Base-by-base conservation (phyloP, 1,140 invertebrate genomes). In the Drosophila malerkotliana region DNA sequence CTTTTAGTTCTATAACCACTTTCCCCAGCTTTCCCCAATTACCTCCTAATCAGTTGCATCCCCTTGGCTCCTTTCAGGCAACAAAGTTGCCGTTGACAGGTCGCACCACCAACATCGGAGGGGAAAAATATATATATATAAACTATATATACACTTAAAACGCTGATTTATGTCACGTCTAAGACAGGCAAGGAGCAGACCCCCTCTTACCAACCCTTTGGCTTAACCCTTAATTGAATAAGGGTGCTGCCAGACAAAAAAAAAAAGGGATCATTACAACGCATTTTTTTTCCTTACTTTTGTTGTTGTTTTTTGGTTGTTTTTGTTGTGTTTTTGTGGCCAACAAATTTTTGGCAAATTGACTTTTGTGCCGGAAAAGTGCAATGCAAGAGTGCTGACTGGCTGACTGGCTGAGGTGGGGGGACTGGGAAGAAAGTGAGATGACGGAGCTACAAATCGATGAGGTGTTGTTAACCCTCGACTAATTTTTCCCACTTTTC, bases 81-180 rank as follows among this genome's bases (percentile, higher is more conserved):
- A 74, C 81, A 77, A 85, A 85, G 73, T 87, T 85, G 78, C 78
- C 56, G 69, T 78, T 87, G 82, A 87, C 71, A 87, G 82, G 73
- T 87, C 78, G 60, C 39, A 77, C 72, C 39, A 77, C 72, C 61
- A 15, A 44, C 48, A 48, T 48, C 61, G 32, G 26, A 9, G 18
- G 34, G 39, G 45, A 66, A n/a, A 18, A 9, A 18, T 2, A 3
- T 18, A 18, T 18, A 18, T 18, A 45, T 18, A 18, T 18, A 45
- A 21, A 21, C 2, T 15, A 45, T 45, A 41, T 41, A 41, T 41
- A 76, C 75, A 87, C 82, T 82, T 87, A 88, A 87, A 79, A 87
- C 82, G 67, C 82, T 76, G 82, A 87, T 85, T 82, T 82, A 76
- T 79, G 74, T 79, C 78, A 87, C 83, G 78, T 88, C 75, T 64